Evolutionary conservation across 2,113 vertebrate species (phyloP), one percentile per base, ranked within the genome.

Genomic region (Pungitius pungitius): DNA sequence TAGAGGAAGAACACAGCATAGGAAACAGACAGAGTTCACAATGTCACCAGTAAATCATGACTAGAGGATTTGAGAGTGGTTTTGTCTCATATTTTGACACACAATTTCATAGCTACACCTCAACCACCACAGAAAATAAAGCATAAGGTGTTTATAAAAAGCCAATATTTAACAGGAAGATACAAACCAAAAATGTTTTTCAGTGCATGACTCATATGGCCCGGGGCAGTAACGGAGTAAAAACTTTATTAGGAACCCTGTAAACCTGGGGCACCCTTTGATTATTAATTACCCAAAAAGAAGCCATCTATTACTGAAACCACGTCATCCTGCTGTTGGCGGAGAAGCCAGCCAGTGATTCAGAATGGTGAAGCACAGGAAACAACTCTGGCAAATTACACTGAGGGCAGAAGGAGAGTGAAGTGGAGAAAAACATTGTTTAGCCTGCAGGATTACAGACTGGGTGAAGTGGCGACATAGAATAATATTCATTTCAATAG

Each of bases 221-320:
- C 74, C 10, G 18, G 61, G 81, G 89, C 80, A 72, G 75, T 40
- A 78, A 77, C 68, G 84, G 79, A 83, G 82, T 69, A 89, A 79
- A 81, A 84, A 83, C 85, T 79, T 79, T 89, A 92, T 93, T 85
- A 90, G 77, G 81, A 77, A 77, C 69, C 74, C 77, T 63, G 76
- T 86, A 87, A 91, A 88, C 52, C 67, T n/a, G 27, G 81, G 81
- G 79, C 77, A 90, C 79, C 82, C 86, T 89, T 85, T 85, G 83
- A 86, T 89, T 90, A 89, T 90, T 86, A 91, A 92, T 89, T 88
- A 91, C 86, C 67, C 51, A 69, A 86, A 84, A 85, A 88, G 85
- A 87, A 87, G 73, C 85, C 75, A 82, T 77, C 84, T 84, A 90
- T 92, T 92, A 91, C 70, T 64, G 69, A 55, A 73, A 71, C 37